Conservation (phyloP, 2,888 invertebrate genomes). For the Rhingia rostrata region DNA sequence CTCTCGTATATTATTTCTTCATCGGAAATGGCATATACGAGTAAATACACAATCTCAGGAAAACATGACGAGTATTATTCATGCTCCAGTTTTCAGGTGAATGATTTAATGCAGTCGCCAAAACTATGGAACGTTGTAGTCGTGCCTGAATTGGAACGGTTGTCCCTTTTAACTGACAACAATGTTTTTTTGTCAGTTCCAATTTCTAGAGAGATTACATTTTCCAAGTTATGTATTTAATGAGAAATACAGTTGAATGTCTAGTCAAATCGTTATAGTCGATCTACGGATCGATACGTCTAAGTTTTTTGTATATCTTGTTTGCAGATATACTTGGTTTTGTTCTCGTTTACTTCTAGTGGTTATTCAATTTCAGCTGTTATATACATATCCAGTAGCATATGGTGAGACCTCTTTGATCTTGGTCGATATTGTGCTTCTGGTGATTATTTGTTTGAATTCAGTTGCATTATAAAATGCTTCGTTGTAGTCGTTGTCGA, state of each 20-base stretch:
- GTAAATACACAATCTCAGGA: constrained; percentile 42
- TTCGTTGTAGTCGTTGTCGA: too few relatives aligned
- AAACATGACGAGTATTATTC: constrained; percentile 49
- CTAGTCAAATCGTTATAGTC: background rate
- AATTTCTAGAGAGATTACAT: constrained; percentile 32
- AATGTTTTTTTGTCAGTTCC: constrained; percentile 37
- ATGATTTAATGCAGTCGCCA: constrained; percentile 50
- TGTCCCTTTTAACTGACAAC: constrained; percentile 41
- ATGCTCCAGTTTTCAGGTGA: constrained; percentile 61
- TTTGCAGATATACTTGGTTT: too few relatives aligned
- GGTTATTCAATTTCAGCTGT: too few relatives aligned
- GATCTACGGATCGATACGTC: too few relatives aligned
- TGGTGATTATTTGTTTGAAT: too few relatives aligned
- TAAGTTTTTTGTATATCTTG: too few relatives aligned
- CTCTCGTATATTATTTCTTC: constrained; percentile 55
- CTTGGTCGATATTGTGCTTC: too few relatives aligned
- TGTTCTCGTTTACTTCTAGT: too few relatives aligned
- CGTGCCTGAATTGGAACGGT: constrained; percentile 27
- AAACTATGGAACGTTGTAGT: constrained; percentile 36
- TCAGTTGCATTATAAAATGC: too few relatives aligned
- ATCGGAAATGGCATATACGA: constrained; percentile 44
- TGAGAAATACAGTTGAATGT: background rate
- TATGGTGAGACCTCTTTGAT: too few relatives aligned
- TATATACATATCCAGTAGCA: too few relatives aligned
- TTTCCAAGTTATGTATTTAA: constrained; percentile 1